These are phyloP conservation scores for Columba guinea DNA, from an alignment of 2,797 vertebrate genomes.

Conservation along the genomic window DNA sequence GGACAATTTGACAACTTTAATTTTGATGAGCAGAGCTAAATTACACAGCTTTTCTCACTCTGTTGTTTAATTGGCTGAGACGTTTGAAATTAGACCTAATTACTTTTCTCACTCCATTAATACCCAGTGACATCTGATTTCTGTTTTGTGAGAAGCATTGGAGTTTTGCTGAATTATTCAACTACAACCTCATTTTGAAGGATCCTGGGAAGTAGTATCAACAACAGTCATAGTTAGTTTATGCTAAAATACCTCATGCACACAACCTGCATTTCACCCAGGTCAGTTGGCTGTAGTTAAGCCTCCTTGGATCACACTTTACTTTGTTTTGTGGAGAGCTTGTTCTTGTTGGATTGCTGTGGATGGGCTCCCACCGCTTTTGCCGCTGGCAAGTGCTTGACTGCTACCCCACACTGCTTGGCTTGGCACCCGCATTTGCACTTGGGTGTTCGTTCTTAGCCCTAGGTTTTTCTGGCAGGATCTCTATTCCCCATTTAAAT, in stretches of 20 bases:
- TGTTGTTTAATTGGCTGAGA: conserved; percentile 14
- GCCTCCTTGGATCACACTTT: not conserved
- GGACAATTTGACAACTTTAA: not conserved
- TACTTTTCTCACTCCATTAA: conserved; percentile 36
- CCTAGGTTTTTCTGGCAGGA: conserved; percentile 31
- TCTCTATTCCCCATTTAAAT: conserved; percentile 18
- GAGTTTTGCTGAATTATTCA: not conserved
- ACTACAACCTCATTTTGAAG: not conserved
- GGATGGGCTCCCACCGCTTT: not conserved
- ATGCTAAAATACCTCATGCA: not conserved
- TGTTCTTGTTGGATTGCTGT: not conserved
- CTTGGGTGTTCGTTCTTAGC: conserved; percentile 11
- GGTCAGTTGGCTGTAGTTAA: not conserved
- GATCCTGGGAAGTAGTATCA: not conserved
- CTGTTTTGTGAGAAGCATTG: not conserved
- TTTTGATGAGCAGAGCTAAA: conserved; percentile 22
- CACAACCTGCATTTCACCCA: not conserved
- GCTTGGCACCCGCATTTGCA: not conserved
- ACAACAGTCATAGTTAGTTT: not conserved
- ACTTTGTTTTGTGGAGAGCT: not conserved
- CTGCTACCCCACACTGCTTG: conserved; percentile 14
- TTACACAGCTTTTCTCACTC: conserved; percentile 1
- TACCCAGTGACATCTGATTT: not conserved
- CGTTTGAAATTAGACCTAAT: conserved; percentile 62
- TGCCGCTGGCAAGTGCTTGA: not conserved